Evolutionary conservation across 2,113 vertebrate species (phyloP).

Genomic region (Sisor rabdophorus): DNA sequence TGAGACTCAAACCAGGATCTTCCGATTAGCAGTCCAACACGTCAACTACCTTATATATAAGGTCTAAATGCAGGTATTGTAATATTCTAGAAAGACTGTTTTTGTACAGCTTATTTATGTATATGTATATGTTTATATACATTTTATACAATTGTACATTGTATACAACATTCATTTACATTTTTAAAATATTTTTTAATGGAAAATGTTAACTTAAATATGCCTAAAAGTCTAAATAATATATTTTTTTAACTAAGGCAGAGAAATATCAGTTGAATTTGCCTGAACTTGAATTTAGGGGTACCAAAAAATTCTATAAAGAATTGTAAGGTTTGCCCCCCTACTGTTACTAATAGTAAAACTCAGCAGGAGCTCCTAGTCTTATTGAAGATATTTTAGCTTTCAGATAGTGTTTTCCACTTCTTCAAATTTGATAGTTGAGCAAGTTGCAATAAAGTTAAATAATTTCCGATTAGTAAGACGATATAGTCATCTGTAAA

Average conservation of each 20-base stretch:
- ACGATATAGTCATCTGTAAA: constrained; percentile 57
- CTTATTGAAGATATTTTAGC: not conserved
- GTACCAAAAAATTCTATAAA: no score
- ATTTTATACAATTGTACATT: no score
- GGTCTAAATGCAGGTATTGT: not conserved
- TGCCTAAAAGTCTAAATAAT: not conserved
- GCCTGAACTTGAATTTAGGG: not conserved
- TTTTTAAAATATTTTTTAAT: no score
- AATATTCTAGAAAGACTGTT: no score
- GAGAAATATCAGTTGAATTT: not conserved
- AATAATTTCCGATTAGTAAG: not conserved
- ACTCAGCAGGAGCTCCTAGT: no score
- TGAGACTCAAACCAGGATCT: no score
- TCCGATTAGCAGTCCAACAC: not conserved
- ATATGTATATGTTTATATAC: not conserved
- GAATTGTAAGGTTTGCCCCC: no score
- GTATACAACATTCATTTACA: no score
- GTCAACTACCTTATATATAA: not conserved
- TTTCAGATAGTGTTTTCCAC: no score
- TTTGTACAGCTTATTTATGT: not conserved
- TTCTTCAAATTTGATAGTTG: not conserved
- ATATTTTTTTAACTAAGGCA: not conserved
- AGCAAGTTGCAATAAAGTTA: not conserved
- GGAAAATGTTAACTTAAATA: no score
- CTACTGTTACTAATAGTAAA: no score